Percentiles rank a stretch among this genome's conserved stretches.
Evolutionary conservation across 2,888 invertebrate genomes (phyloP).

Genomic region (Agrotis exclamationis): DNA sequence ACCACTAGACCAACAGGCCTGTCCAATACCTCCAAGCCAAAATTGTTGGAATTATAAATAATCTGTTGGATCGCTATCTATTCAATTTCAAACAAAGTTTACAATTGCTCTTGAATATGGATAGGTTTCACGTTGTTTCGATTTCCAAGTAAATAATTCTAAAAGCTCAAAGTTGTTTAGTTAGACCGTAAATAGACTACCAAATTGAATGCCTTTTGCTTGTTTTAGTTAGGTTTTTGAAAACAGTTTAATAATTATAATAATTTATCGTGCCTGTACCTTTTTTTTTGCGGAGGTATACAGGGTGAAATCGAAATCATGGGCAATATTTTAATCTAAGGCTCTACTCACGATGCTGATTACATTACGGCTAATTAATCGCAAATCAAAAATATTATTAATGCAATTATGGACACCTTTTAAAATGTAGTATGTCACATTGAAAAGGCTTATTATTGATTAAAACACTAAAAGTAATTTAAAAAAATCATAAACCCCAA

Average conservation of each 20-base stretch:
- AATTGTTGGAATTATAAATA: slow-evolving; percentile 17
- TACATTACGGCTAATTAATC: too few relatives aligned
- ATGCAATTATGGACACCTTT: too few relatives aligned
- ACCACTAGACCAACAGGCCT: too few relatives aligned
- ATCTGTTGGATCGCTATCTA: slow-evolving; percentile 9
- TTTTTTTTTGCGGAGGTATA: too few relatives aligned
- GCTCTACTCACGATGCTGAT: too few relatives aligned
- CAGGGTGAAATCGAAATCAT: too few relatives aligned
- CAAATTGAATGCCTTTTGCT: neutral
- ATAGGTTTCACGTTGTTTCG: slow-evolving; percentile 20
- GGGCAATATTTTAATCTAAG: too few relatives aligned
- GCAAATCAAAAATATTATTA: too few relatives aligned
- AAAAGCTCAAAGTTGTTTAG: slow-evolving; percentile 15
- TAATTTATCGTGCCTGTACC: neutral
- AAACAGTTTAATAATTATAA: neutral
- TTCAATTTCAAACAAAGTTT: slow-evolving; percentile 30
- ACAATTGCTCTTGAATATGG: slow-evolving; percentile 22
- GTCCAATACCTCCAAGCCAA: slow-evolving; percentile 14
- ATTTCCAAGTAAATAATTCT: slow-evolving; percentile 15
- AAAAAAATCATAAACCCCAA: too few relatives aligned
- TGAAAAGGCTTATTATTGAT: too few relatives aligned
- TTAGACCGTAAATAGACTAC: slow-evolving; percentile 3
- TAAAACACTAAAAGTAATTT: too few relatives aligned
- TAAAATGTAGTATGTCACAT: too few relatives aligned
- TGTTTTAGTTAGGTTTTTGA: neutral